phyloP scores from a whole-genome alignment of 2,888 invertebrate genomes.

The Frankliniella fusca region DNA sequence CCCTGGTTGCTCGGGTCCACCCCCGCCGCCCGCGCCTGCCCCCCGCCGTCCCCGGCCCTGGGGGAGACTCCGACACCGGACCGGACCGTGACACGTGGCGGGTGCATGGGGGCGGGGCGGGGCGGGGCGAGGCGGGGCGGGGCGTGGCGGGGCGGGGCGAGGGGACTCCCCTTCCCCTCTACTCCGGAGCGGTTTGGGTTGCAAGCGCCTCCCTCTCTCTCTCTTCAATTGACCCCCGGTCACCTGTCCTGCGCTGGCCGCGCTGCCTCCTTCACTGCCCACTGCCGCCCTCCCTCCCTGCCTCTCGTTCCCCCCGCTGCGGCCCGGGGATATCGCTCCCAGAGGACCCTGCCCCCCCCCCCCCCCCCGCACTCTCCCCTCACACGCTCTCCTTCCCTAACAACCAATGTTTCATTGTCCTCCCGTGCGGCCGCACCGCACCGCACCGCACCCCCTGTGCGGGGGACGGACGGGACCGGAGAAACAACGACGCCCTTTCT shows the following conservation, averaged over 20 bases:
- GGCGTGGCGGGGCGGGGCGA: neutral
- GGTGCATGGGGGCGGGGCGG: neutral
- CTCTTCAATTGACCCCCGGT: slow-evolving; percentile 10
- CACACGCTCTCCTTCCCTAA: neutral
- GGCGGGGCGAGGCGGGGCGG: neutral
- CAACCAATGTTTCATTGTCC: slow-evolving; percentile 19
- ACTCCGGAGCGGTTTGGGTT: neutral
- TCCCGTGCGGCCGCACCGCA: neutral
- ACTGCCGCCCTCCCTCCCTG: neutral
- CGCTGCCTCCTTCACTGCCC: neutral
- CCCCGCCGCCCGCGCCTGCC: neutral
- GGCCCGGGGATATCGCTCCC: neutral
- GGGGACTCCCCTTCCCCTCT: neutral
- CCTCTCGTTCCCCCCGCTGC: neutral
- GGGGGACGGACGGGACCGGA: no score
- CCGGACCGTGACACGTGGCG: neutral
- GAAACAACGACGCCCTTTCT: no score
- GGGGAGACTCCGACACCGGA: neutral
- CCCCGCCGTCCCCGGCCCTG: neutral
- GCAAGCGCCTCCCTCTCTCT: neutral
- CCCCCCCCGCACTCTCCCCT: neutral
- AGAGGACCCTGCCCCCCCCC: neutral
- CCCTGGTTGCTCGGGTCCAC: neutral
- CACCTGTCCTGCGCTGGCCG: neutral
- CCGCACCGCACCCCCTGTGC: neutral